Conservation (phyloP, 1,140 invertebrate species). For the Drosophila eugracilis region DNA sequence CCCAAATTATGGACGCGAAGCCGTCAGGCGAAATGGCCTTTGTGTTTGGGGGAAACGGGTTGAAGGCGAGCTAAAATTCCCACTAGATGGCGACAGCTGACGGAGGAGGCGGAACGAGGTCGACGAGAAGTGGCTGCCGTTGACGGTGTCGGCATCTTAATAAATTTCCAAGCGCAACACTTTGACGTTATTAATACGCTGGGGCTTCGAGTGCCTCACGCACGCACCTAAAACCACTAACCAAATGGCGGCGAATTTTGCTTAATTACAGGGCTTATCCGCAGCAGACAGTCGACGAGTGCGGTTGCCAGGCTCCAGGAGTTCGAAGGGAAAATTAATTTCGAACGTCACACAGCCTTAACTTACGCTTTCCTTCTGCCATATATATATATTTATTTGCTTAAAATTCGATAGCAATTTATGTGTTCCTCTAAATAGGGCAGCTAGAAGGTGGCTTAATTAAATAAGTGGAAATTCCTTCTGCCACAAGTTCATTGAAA, state of each 20-base stretch:
- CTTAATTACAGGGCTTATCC: slow-evolving; percentile 50
- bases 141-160: slow-evolving; percentile 69
- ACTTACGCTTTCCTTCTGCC: slow-evolving; percentile 10
- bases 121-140: slow-evolving; percentile 34
- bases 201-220: slow-evolving; percentile 15
- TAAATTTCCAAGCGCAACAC: slow-evolving; percentile 74
- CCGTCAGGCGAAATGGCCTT: slow-evolving; percentile 26
- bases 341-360: slow-evolving; percentile 9
- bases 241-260: slow-evolving; percentile 43
- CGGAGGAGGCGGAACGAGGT: slow-evolving; percentile 17
- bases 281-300: slow-evolving; percentile 25
- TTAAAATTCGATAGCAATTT: slow-evolving; percentile 64
- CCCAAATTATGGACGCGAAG: slow-evolving; percentile 60
- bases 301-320: slow-evolving; percentile 15
- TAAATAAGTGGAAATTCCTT: slow-evolving; percentile 66
- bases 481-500: slow-evolving; percentile 46
- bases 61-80: slow-evolving; percentile 45
- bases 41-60: slow-evolving; percentile 16
- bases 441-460: slow-evolving; percentile 53
- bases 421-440: slow-evolving; percentile 14
- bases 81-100: slow-evolving; percentile 23
- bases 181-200: slow-evolving; percentile 79
- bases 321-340: slow-evolving; percentile 60
- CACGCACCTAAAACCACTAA: slow-evolving; percentile 70
- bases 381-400: slow-evolving; percentile 23